A percentile compares a stretch with the other conserved stretches of the same genome.
Evolutionary conservation across 2,797 vertebrate species (phyloP).

Genomic region (Mus minutoides): DNA sequence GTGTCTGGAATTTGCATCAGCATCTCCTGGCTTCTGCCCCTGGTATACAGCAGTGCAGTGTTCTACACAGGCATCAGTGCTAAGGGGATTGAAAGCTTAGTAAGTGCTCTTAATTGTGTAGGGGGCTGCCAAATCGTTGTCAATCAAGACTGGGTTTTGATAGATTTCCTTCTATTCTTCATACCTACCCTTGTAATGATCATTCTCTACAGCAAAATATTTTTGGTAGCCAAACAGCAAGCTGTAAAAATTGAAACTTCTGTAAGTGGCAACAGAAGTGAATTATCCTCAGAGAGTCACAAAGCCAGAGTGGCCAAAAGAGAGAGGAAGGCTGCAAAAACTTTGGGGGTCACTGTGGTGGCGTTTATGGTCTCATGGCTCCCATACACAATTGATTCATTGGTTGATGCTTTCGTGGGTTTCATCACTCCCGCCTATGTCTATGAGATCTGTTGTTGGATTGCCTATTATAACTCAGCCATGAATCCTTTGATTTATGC

Average conservation of each 20-base stretch:
- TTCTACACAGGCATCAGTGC: conserved; percentile 31
- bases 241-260: conserved; percentile 75
- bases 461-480: conserved; percentile 47
- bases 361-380: conserved; percentile 82
- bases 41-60: background rate
- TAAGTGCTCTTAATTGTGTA: conserved; percentile 56
- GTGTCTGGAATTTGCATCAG: conserved; percentile 26
- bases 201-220: conserved; percentile 66
- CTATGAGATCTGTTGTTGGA: conserved; percentile 52
- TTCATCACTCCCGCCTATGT: conserved; percentile 51
- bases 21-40: conserved; percentile 25
- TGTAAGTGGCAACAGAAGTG: background rate
- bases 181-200: conserved; percentile 67
- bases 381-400: conserved; percentile 71
- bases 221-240: conserved; percentile 79
- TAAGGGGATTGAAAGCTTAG: conserved; percentile 7
- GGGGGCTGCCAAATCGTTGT: conserved; percentile 44
- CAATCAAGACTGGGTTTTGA: conserved; percentile 53
- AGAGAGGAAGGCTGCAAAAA: conserved; percentile 85
- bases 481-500: conserved; percentile 66
- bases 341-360: conserved; percentile 75
- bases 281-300: conserved; percentile 17
- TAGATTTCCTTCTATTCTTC: conserved; percentile 67
- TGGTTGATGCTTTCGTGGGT: conserved; percentile 71
- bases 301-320: conserved; percentile 53